phyloP scores from a whole-genome alignment of 2,113 vertebrate genomes.

The Daphoenositta chrysoptera region DNA sequence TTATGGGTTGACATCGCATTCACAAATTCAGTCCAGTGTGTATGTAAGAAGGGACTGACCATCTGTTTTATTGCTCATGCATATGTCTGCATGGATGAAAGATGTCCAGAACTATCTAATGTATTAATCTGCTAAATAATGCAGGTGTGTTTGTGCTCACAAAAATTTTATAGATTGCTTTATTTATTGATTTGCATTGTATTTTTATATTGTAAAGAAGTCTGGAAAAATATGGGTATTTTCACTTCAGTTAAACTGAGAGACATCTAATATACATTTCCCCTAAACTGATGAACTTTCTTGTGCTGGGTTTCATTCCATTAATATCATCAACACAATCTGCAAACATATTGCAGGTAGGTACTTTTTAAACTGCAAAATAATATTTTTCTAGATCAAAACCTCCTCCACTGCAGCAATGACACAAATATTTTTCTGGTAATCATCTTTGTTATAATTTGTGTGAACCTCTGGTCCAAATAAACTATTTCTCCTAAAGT shows the following conservation, averaged over 20 bases:
- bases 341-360: background rate
- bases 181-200: background rate
- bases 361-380: slow-evolving; percentile 9
- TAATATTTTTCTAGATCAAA: background rate
- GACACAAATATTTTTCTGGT: background rate
- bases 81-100: background rate
- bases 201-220: background rate
- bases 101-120: background rate
- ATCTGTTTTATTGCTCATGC: slow-evolving; percentile 21
- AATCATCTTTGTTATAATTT: background rate
- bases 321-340: slow-evolving; percentile 19
- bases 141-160: background rate
- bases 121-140: background rate
- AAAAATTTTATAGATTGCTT: background rate
- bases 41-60: background rate
- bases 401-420: background rate
- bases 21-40: background rate
- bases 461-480: background rate
- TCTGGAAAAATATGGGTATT: background rate
- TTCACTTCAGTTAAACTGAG: background rate
- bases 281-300: background rate
- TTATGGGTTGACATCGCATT: background rate
- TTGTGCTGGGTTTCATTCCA: background rate
- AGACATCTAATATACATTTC: background rate
- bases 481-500: background rate